phyloP scores from a whole-genome alignment of 2,113 vertebrate species.

The Blennius ocellaris region DNA sequence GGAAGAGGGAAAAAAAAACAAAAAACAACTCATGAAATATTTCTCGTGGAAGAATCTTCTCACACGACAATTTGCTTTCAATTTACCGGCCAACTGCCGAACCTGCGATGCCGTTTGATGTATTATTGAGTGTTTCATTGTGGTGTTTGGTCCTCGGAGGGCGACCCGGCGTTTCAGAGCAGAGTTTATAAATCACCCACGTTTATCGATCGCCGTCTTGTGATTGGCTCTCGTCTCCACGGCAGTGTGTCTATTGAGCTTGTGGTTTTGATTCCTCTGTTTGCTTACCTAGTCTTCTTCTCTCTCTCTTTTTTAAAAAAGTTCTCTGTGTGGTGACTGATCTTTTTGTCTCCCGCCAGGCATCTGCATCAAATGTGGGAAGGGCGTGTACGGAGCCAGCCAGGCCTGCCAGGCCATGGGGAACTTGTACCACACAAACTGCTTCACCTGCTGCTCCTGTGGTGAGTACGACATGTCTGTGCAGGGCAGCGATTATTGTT shows the following conservation, averaged over 20 bases:
- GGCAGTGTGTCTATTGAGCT: no score
- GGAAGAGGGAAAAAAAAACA: not conserved
- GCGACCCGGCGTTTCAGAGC: not conserved
- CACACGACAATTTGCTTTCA: not conserved
- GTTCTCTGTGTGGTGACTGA: conserved; percentile 2
- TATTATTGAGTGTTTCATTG: conserved; percentile 4
- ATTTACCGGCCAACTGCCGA: not conserved
- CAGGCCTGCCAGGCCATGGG: conserved; percentile 99
- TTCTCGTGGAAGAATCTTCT: not conserved
- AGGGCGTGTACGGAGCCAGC: conserved; percentile 96
- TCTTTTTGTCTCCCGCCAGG: conserved; percentile 81
- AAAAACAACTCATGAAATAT: conserved; percentile 26
- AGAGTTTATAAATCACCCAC: not conserved
- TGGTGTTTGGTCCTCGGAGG: conserved; percentile 9
- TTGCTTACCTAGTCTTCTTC: not conserved
- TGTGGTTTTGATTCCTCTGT: not conserved
- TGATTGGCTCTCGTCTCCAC: no score
- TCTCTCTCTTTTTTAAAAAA: not conserved
- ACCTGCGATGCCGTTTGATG: not conserved
- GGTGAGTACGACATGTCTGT: conserved; percentile 85
- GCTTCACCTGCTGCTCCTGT: conserved; percentile 98
- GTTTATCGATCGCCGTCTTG: not conserved
- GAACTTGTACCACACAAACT: conserved; percentile 97
- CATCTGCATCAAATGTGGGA: conserved; percentile 97
- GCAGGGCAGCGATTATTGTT: not conserved